phyloP scores from a whole-genome alignment of 2,113 vertebrate genomes.

The Anhinga anhinga region DNA sequence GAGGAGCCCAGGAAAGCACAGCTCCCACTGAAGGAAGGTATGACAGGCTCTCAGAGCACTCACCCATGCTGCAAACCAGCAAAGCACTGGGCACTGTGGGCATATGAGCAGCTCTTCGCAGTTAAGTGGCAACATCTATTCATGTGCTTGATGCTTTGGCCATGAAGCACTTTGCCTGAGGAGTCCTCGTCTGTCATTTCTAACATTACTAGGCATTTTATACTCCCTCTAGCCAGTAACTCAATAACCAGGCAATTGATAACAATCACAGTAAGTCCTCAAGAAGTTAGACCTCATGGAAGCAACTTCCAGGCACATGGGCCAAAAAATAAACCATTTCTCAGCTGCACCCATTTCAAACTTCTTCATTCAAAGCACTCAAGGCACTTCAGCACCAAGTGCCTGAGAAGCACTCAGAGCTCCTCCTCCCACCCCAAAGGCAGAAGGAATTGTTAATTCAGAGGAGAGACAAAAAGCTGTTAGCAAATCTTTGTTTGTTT shows the following conservation, averaged over 20 bases:
- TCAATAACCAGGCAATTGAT: neutral
- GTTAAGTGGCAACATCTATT: neutral
- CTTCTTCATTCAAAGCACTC: neutral
- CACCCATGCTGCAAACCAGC: neutral
- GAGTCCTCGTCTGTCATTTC: neutral
- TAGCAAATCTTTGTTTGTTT: constrained; percentile 52
- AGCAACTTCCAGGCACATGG: neutral
- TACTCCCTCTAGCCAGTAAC: neutral
- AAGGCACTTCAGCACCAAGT: neutral
- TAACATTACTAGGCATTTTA: neutral
- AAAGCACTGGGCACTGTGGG: neutral
- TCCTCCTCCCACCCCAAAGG: neutral
- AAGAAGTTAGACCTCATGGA: neutral
- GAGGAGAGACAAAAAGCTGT: constrained; percentile 39
- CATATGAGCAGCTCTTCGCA: accelerated
- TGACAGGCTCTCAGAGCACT: neutral
- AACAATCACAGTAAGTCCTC: neutral
- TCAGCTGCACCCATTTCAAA: neutral
- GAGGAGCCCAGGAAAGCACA: neutral
- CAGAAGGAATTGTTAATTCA: constrained; percentile 44
- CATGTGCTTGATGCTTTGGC: neutral
- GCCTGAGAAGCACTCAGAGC: neutral
- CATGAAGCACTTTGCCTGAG: neutral
- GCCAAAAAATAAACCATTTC: neutral
- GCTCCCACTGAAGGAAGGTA: neutral